Conservation (phyloP, 2,113 vertebrate species). For the Syngnathoides biaculeatus region DNA sequence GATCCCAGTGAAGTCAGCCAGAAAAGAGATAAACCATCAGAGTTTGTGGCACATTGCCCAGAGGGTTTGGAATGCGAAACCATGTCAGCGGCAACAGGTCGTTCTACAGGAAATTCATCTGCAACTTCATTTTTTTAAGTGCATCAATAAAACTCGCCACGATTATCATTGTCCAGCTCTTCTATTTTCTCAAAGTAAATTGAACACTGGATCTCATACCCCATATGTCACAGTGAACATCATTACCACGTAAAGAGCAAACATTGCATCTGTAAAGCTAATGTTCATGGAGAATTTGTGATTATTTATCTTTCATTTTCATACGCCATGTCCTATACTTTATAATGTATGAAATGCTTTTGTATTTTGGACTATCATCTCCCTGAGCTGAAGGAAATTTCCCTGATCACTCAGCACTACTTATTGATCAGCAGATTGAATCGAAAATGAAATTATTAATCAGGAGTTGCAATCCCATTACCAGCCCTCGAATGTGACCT, state of each 20-base stretch:
- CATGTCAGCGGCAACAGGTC: not conserved
- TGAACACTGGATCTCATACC: not conserved
- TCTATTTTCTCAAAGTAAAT: not conserved
- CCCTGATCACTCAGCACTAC: not conserved
- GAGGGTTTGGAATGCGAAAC: slow-evolving; percentile 11
- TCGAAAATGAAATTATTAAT: not conserved
- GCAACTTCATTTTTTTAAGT: not conserved
- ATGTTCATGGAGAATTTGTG: not conserved
- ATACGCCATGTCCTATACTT: not conserved
- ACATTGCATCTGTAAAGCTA: not conserved
- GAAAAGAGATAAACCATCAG: not conserved
- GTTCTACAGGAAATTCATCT: not conserved
- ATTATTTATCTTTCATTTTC: not conserved
- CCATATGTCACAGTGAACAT: not conserved
- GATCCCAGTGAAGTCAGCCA: slow-evolving; percentile 37
- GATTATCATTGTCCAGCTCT: not conserved
- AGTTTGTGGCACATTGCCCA: not conserved
- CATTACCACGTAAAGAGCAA: not conserved
- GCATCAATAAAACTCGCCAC: not conserved
- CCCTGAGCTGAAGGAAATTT: slow-evolving; percentile 10
- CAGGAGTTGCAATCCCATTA: not conserved
- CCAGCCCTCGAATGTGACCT: slow-evolving; percentile 24
- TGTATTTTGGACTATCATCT: not conserved
- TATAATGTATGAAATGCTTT: not conserved
- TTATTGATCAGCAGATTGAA: not conserved